Evolutionary conservation across 1,140 invertebrate genomes (phyloP).

Genomic region (silkworm (Bombyx mori)): DNA sequence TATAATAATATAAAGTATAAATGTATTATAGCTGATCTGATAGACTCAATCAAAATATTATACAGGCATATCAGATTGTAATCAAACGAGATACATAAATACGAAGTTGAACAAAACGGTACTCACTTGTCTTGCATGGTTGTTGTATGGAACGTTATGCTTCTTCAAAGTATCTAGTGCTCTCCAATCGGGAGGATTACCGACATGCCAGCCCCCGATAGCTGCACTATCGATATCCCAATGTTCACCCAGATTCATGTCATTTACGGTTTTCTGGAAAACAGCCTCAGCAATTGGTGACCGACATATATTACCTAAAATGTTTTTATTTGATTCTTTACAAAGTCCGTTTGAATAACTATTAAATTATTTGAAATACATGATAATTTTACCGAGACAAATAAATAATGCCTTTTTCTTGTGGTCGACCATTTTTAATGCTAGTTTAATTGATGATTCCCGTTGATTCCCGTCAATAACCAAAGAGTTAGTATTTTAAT

Average conservation of each 20-base stretch:
- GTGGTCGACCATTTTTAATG: conserved; percentile 22
- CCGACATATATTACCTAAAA: conserved; percentile 91
- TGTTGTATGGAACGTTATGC: conserved; percentile 80
- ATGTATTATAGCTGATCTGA: no score
- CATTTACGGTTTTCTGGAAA: conserved; percentile 80
- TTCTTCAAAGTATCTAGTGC: conserved; percentile 80
- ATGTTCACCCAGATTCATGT: conserved; percentile 72
- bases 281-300: conserved; percentile 95
- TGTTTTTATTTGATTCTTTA: conserved; percentile 3
- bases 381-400: conserved; percentile 44
- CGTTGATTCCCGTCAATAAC: no score
- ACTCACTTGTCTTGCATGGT: conserved; percentile 79
- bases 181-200: conserved; percentile 83
- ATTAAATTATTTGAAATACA: conserved; percentile 1
- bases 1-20: no score
- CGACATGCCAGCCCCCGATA: conserved; percentile 87
- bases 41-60: no score
- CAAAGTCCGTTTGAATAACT: neutral
- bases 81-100: no score
- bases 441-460: no score
- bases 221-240: conserved; percentile 94
- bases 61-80: no score
- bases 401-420: conserved; percentile 65
- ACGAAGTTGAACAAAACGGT: no score
- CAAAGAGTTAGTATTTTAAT: no score